Percentiles rank a stretch among this genome's conserved stretches.
Evolutionary conservation across 2,113 vertebrate species (phyloP).

Genomic region (Agapornis roseicollis): DNA sequence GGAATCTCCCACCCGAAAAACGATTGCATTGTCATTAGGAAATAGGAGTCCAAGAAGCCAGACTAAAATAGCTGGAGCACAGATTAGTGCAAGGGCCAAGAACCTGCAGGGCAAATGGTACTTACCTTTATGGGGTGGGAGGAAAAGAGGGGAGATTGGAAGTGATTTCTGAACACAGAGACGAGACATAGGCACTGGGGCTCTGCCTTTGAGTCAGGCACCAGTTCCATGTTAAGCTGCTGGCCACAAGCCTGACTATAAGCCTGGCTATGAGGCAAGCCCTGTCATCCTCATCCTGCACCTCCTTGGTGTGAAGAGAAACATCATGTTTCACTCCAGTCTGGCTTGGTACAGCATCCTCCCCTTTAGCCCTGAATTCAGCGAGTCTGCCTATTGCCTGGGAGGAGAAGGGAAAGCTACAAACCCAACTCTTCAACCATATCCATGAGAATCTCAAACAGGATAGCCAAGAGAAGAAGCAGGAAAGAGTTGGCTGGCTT

Average conservation of each 20-base stretch:
- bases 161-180: neutral
- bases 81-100: neutral
- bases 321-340: neutral
- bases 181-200: neutral
- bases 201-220: neutral
- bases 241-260: neutral
- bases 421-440: neutral
- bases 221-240: accelerated
- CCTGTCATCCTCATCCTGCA: neutral
- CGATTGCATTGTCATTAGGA: conserved; percentile 16
- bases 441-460: neutral
- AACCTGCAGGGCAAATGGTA: neutral
- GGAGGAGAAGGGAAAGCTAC: neutral
- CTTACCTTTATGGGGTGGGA: neutral
- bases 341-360: neutral
- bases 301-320: neutral
- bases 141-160: neutral
- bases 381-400: neutral
- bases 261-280: neutral
- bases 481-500: neutral
- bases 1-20: neutral
- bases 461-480: neutral
- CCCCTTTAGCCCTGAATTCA: neutral
- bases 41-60: neutral
- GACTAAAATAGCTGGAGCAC: neutral